Evolutionary conservation across 2,888 invertebrate genomes (phyloP).

Genomic region (Sclerodermus sp.): DNA sequence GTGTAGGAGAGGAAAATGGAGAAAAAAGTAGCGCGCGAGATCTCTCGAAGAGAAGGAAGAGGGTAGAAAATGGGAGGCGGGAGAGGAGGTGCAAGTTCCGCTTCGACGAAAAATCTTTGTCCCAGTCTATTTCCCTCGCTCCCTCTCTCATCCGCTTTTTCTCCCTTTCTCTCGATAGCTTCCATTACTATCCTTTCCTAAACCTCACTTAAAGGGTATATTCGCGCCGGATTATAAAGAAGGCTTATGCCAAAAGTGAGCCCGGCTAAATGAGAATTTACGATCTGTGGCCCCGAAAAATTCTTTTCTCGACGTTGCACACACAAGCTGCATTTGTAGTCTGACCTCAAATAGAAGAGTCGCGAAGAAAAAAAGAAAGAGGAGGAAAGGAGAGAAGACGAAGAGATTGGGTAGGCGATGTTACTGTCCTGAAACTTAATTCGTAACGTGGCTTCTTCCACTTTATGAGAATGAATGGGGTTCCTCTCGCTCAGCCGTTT

Average conservation of each 20-base stretch:
- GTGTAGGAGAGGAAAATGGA: no score
- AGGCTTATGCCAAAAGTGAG: slow-evolving; percentile 16
- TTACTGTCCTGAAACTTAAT: slow-evolving; percentile 11
- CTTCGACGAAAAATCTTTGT: background rate
- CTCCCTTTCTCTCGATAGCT: background rate
- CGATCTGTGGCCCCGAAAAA: slow-evolving; percentile 13
- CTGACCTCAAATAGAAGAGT: no score
- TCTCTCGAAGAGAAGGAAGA: no score
- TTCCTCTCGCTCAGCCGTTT: slow-evolving; percentile 12
- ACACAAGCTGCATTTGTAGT: background rate
- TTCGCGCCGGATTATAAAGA: slow-evolving; percentile 14
- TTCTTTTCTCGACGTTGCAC: slow-evolving; percentile 4
- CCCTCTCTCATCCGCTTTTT: background rate
- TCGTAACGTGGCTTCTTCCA: slow-evolving; percentile 3
- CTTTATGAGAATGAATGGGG: slow-evolving; percentile 16
- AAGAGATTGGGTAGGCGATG: background rate
- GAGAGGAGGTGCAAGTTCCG: background rate
- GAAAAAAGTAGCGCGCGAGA: no score
- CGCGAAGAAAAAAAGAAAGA: background rate
- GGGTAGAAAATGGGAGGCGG: no score
- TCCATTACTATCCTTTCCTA: no score
- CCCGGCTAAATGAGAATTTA: slow-evolving; percentile 23
- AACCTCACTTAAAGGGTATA: slow-evolving; percentile 7
- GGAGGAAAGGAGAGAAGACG: background rate
- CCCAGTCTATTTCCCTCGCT: background rate